Evolutionary conservation across 2,888 invertebrate species (phyloP), one percentile per base, ranked within the genome.

Genomic region (Patella depressa): DNA sequence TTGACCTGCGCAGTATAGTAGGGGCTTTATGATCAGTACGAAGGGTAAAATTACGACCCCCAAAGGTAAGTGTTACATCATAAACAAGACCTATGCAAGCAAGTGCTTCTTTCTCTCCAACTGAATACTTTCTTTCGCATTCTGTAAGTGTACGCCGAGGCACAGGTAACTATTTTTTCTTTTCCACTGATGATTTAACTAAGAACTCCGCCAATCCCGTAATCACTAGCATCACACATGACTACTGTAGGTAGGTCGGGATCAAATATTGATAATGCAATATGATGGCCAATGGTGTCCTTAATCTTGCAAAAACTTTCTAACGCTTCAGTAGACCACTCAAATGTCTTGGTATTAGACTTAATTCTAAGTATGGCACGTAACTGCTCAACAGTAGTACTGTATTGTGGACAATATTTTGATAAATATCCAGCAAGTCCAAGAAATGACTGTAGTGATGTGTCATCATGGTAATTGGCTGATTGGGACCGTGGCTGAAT

Each of bases 181-280:
- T 71, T n/a, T 19, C 19, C 71, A 45, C 29, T 24, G 14, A 34
- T 14, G 24, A 71, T 11, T 71, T 71, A n/a, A 71, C 71, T 71
- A 2, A 71, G 71, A 45, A 45, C 71, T 17, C 34, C 71, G 14
- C 71, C 71, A 19, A 71, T 29, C 24, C 71, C 71, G 15, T 45
- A 71, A n/a, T 45, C 71, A 34, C 34, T 34, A 12, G 71, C 71
- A 34, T 71, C 71, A 45, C 34, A 34, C 7, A 11, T 71, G 15
- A 24, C 45, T 17, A 71, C 17, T 15, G 71, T 71, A 34, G 5
- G 34, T 5, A 71, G 24, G 15, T 71, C 71, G 12, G 71, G 71
- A 71, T 71, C 71, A 24, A 59, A 59, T n/a, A 59, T 59, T n/a
- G 59, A 59, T 59, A 59, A 59, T 14, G 59, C n/a, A 59, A 59